Base-by-base conservation (phyloP, 2,797 vertebrate species). In the Melanotaenia pygmaea region DNA sequence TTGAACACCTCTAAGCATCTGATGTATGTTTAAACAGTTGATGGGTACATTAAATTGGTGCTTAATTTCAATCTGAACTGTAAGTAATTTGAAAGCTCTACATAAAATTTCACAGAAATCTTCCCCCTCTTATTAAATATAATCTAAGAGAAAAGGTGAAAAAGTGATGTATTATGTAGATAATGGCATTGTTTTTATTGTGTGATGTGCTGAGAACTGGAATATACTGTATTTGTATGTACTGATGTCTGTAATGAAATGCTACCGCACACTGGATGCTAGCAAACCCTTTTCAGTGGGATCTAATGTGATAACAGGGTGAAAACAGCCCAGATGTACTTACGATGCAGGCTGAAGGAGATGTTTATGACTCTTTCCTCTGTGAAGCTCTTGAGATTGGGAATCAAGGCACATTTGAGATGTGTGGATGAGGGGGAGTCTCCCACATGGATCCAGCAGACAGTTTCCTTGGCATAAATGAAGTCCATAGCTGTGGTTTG, bases 401-500 rank as follows among this genome's bases (percentile, higher is more conserved):
- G 95, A 86, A 99, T 97, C 88, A 93, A 96, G 90, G 97, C 97
- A 30, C 98, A 99, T 85, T 97, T 98, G 61, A 99, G 96, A 81
- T 96, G 86, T 0, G 97, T 98, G 82, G 96, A 96, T 1, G 96
- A 74, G 0, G 96, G 93, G 0, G 94, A 94, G 88, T 98, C 97
- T 0, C 97, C 97, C 5, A 98, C 96, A 0, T 98, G 96, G 28
- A 99, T 96, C 98, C 98, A 99, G 91, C 97, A 99, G 20, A 99
- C 97, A 0, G 93, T 97, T 86, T 99, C 97, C 40, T 97, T 94
- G 0, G 93, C 76, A 0, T 99, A 99, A 74, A 95, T 94, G 92
- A 99, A 98, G 93, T 99, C 98, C 98, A 99, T 99, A 91, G 97
- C 98, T 0, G 97, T 98, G 83, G 97, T 98, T 92, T 98, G 96